Conservation (phyloP, 2,797 vertebrate species). For the Pipistrellus nathusii region DNA sequence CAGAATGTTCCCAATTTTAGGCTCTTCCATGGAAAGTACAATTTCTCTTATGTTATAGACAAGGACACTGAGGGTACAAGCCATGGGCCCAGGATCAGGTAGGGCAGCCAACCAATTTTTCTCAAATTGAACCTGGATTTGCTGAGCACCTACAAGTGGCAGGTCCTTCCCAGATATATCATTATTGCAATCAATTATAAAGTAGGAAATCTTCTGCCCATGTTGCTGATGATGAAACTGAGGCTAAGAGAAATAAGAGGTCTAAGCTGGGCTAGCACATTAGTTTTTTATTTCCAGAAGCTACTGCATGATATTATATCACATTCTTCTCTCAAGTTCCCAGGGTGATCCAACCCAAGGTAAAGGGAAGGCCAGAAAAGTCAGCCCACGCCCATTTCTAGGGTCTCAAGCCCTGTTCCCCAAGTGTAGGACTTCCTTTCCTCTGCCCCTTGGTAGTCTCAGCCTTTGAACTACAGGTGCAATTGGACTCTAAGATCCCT, state of each 20-base stretch:
- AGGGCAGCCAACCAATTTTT: background rate
- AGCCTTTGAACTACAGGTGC: background rate
- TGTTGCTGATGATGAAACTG: background rate
- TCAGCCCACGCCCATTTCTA: background rate
- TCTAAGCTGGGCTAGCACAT: background rate
- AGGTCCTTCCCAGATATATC: background rate
- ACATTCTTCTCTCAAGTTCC: background rate
- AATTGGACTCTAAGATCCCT: background rate
- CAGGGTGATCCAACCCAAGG: background rate
- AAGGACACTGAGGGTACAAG: conserved; percentile 8
- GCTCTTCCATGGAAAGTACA: background rate
- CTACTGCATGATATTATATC: background rate
- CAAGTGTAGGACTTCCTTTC: background rate
- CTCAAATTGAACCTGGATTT: conserved; percentile 8
- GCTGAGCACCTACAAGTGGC: background rate
- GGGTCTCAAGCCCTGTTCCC: background rate
- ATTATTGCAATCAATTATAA: background rate
- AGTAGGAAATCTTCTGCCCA: background rate
- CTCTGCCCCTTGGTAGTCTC: background rate
- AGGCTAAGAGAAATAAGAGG: background rate
- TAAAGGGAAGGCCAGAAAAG: background rate
- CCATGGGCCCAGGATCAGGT: background rate
- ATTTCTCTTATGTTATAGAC: conserved; percentile 12
- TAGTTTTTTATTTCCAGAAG: background rate
- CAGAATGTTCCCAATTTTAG: background rate